These are phyloP conservation scores for Aporophyla nigra DNA, from an alignment of 2,888 invertebrate genomes.

Conservation along the genomic window DNA sequence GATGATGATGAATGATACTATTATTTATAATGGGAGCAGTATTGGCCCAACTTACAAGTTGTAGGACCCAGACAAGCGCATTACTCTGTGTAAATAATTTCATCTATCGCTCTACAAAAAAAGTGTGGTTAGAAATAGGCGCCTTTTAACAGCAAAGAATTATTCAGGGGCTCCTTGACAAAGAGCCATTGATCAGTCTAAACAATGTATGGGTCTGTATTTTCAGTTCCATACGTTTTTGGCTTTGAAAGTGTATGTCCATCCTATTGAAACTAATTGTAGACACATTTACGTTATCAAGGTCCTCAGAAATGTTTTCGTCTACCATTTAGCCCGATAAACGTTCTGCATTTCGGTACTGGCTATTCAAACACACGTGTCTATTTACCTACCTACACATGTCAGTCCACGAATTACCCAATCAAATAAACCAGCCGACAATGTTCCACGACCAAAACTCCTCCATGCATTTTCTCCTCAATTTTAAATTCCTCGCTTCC, in stretches of 20 bases:
- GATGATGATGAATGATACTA: too few species aligned
- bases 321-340: not conserved
- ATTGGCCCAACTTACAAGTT: too few species aligned
- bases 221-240: too few species aligned
- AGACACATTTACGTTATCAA: not conserved
- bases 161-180: too few species aligned
- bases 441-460: not conserved
- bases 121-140: too few species aligned
- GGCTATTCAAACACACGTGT: not conserved
- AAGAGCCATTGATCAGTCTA: too few species aligned
- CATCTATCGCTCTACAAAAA: too few species aligned
- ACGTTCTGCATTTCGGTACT: not conserved
- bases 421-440: slow-evolving; percentile 13
- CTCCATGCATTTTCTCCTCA: slow-evolving; percentile 23
- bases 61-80: too few species aligned
- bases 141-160: too few species aligned
- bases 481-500: slow-evolving; percentile 52
- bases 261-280: not conserved
- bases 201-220: too few species aligned
- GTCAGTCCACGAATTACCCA: slow-evolving; percentile 30
- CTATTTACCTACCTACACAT: not conserved
- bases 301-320: not conserved
- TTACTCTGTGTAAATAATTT: too few species aligned
- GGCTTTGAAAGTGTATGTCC: not conserved
- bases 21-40: too few species aligned